Evolutionary conservation across 2,113 vertebrate species (phyloP), one percentile per base, ranked within the genome.

Genomic region (Odobenus rosmarus): DNA sequence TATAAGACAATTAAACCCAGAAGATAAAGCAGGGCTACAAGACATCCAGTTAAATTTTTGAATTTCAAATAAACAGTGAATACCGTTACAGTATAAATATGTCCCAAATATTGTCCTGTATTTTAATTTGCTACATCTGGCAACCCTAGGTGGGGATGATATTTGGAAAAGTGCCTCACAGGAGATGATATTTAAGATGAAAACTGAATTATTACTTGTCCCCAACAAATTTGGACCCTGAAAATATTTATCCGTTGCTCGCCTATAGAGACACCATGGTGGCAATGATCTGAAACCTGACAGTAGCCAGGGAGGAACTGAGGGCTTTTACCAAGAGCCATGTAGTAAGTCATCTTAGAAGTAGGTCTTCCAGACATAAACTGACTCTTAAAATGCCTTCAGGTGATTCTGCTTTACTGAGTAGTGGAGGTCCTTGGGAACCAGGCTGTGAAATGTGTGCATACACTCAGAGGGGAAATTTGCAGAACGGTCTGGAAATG

Each of bases 41-140:
- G 42, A 24, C 8, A 36, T 28, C 14, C 36, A 57, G 36, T 92
- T 55, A 91, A 83, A 64, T 42, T 7, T 42, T 7, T 90, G 69
- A 82, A n/a, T 90, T 83, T 82, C 42, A 86, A 84, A 69, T 86
- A 76, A 95, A 67, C 61, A 86, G 71, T 49, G 39, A 92, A 61
- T 67, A 79, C 7, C n/a, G 51, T 80, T 86, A 81, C 46, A 94
- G 49, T 69, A 36, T 46, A 93, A 53, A 39, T 69, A 77, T 77
- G 46, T 71, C 31, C 67, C 42, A 93, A 93, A 97, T 76, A 86
- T 31, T 55, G 10, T 90, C 46, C 42, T 84, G 5, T 74, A 46
- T 89, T 85, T 85, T 87, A 26, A 82, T 55, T 85, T 90, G 49
- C 23, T 86, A 7, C 5, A 86, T 18, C 64, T 59, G 31, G 49